Evolutionary conservation across 1,140 invertebrate species (phyloP), one percentile per base, ranked within the genome.

Genomic region (Hylyphantes graminicola): DNA sequence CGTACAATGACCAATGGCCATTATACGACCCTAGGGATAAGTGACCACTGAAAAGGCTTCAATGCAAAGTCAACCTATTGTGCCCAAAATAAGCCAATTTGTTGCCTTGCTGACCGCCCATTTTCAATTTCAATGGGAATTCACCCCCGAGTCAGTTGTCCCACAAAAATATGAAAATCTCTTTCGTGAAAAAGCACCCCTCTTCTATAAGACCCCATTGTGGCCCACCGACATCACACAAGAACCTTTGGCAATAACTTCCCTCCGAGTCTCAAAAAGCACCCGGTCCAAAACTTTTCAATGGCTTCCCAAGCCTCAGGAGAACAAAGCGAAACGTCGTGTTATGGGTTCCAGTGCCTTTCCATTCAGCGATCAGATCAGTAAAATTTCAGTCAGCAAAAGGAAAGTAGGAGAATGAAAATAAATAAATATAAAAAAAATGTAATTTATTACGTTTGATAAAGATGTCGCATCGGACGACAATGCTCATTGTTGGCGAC

Each of bases 401-500:
- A 35, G 51, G 19, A 12, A 19, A 59, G 59, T 21, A 55, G 51
- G n/a, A 63, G 55, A 76, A 63, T n/a, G 7, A 13, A 50, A 59
- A 59, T 59, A 59, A 59, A 7, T 59, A 59, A 59, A n/a, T n/a
- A n/a, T 19, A 53, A 61, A 76, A 63, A 61, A 75, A 48, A 54
- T 10, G 77, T 80, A 80, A 80, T 80, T 80, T 80, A 80, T 80
- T 80, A 80, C 77, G 77, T 70, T 80, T 80, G 77, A 80, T 80
- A 80, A 80, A 80, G 77, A 80, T 80, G 77, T 80, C 77, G 77
- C 77, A 70, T 70, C 53, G 77, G 65, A 70, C 51, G 65, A 80
- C 77, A 80, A 80, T 80, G 51, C 77, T 80, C 65, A 70, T 80
- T 80, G 77, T 80, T 78, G 76, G 35, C 64, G 65, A 80, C 65